Percentiles rank a stretch among this genome's conserved stretches.
Evolutionary conservation across 2,888 invertebrate species (phyloP).

Genomic region (Panzeria rudis): DNA sequence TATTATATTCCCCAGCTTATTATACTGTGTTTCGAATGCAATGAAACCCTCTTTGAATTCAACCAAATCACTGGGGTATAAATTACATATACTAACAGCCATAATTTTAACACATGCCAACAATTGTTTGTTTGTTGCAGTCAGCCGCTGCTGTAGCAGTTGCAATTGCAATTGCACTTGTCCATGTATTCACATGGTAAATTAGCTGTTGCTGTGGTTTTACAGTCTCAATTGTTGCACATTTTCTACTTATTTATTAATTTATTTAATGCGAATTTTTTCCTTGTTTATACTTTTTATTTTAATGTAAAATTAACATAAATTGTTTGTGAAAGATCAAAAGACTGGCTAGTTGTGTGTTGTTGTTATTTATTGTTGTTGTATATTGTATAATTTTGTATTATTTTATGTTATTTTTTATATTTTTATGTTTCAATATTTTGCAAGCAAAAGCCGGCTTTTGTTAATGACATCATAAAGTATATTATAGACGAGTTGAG

Average conservation of each 20-base stretch:
- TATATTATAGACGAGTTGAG: background rate
- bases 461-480: conserved; percentile 53
- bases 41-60: background rate
- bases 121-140: background rate
- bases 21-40: background rate
- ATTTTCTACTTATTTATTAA: conserved; percentile 19
- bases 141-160: conserved; percentile 5
- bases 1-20: background rate
- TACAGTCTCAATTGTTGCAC: conserved; percentile 45
- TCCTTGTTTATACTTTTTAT: conserved; percentile 5
- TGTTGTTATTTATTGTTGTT: conserved; percentile 1
- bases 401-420: background rate
- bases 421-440: background rate
- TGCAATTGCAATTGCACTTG: conserved; percentile 45
- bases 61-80: background rate
- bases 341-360: conserved; percentile 26
- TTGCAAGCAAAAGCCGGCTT: conserved; percentile 49
- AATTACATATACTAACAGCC: background rate
- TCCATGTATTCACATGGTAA: conserved; percentile 23
- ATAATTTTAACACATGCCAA: conserved; percentile 30
- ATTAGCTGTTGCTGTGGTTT: conserved; percentile 22
- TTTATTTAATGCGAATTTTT: conserved; percentile 3
- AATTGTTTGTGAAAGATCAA: conserved; percentile 62
- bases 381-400: conserved; percentile 3
- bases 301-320: conserved; percentile 64